Conservation (phyloP, 2,888 invertebrate genomes). For the Lithophane ornitopus region DNA sequence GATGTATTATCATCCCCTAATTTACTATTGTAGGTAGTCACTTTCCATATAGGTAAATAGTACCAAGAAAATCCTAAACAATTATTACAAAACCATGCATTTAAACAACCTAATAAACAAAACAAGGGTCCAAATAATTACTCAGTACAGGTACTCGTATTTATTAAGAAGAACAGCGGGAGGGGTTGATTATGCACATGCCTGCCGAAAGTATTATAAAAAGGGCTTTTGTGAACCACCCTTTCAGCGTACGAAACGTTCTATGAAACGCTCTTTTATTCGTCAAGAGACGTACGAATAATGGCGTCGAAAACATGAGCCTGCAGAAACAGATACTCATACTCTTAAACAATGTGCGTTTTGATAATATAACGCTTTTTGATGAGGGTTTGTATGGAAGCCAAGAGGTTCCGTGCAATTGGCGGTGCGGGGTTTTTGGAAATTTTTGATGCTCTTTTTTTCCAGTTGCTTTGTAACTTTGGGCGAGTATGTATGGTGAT, state of each 20-base stretch:
- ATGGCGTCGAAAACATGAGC: conserved; percentile 81
- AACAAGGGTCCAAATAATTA: conserved; percentile 77
- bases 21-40: too few relatives aligned
- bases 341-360: conserved; percentile 84
- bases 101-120: conserved; percentile 60
- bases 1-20: too few relatives aligned
- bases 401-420: conserved; percentile 67
- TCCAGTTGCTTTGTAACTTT: neutral
- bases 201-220: conserved; percentile 87
- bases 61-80: conserved; percentile 6
- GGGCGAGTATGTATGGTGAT: neutral
- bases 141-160: conserved; percentile 76
- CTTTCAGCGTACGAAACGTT: conserved; percentile 79
- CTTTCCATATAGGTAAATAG: too few relatives aligned
- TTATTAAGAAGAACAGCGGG: conserved; percentile 81
- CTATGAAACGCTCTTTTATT: conserved; percentile 87
- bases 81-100: conserved; percentile 57
- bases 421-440: conserved; percentile 40
- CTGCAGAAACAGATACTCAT: conserved; percentile 83
- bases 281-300: conserved; percentile 74
- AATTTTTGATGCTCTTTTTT: conserved; percentile 33
- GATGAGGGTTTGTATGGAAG: conserved; percentile 72
- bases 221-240: conserved; percentile 86
- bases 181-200: conserved; percentile 79
- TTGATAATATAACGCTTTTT: conserved; percentile 85